Conservation (phyloP, 2,888 invertebrate genomes). For the Pedicia rivosa region DNA sequence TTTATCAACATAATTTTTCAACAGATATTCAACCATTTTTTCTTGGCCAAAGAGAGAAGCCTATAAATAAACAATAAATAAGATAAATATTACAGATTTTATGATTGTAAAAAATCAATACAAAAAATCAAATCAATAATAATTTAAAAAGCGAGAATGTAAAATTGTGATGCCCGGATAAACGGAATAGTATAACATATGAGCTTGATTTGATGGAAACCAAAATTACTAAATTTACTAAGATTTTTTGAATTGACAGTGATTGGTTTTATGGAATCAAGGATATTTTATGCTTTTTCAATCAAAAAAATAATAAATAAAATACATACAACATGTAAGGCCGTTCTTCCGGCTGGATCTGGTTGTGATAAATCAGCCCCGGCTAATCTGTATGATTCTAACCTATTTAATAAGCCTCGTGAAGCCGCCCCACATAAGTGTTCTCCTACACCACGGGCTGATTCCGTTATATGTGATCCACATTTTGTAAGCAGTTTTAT, state of each 20-base stretch:
- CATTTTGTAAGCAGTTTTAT: constrained; percentile 52
- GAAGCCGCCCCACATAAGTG: constrained; percentile 50
- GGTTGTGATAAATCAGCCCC: constrained; percentile 45
- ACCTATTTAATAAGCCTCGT: constrained; percentile 36
- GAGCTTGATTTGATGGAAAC: no score
- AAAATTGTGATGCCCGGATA: no score
- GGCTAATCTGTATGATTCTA: constrained; percentile 46
- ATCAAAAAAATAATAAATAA: constrained; percentile 6
- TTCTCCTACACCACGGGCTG: constrained; percentile 42
- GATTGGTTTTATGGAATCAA: no score
- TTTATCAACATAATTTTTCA: constrained; percentile 31
- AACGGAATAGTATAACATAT: no score
- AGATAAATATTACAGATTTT: neutral
- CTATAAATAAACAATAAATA: constrained; percentile 20
- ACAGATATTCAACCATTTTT: constrained; percentile 34
- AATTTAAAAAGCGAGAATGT: no score
- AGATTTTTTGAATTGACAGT: no score
- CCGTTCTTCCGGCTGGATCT: constrained; percentile 47
- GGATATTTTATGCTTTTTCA: no score
- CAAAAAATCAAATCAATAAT: no score
- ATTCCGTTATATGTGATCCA: constrained; percentile 55
- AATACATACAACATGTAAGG: constrained; percentile 42
- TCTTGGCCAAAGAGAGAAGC: constrained; percentile 42
- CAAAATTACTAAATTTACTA: no score
- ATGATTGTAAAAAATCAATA: no score